Evolutionary conservation across 2,797 vertebrate genomes (phyloP).

Genomic region (Hydrocynus forskahlii): DNA sequence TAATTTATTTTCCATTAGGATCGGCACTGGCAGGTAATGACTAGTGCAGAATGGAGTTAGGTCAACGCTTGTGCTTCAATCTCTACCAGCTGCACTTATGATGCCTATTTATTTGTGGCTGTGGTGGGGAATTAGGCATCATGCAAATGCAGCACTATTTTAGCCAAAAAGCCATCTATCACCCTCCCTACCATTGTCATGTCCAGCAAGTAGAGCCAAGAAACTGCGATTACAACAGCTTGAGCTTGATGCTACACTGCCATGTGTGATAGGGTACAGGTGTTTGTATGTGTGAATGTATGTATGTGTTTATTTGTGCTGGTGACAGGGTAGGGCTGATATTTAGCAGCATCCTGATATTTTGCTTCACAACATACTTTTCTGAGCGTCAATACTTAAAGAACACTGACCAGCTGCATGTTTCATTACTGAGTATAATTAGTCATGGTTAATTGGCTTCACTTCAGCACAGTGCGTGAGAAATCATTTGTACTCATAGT

Average conservation of each 20-base stretch:
- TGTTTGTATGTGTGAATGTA: not conserved
- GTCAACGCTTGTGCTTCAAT: constrained; percentile 12
- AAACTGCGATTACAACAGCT: constrained; percentile 35
- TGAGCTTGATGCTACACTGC: not conserved
- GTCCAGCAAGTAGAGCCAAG: constrained; percentile 28
- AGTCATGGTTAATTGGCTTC: too few species aligned
- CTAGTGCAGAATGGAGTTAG: constrained; percentile 22
- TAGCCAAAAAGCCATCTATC: constrained; percentile 42
- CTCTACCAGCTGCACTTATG: constrained; percentile 38
- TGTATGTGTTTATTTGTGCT: not conserved
- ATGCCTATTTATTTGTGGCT: constrained; percentile 36
- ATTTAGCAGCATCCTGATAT: too few species aligned
- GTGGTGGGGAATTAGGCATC: constrained; percentile 10
- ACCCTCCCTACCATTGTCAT: not conserved
- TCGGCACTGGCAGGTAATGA: constrained; percentile 38
- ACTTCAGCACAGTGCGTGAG: too few species aligned
- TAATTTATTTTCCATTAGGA: constrained; percentile 50
- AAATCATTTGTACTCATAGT: not conserved
- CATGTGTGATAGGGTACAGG: not conserved
- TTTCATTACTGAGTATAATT: too few species aligned
- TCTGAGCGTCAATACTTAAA: too few species aligned
- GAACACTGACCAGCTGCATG: too few species aligned
- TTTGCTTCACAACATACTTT: too few species aligned
- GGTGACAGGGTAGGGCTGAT: too few species aligned
- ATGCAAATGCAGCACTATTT: constrained; percentile 33